Evolutionary conservation across 2,888 invertebrate genomes (phyloP).

Genomic region (Pristionchus japonicus): DNA sequence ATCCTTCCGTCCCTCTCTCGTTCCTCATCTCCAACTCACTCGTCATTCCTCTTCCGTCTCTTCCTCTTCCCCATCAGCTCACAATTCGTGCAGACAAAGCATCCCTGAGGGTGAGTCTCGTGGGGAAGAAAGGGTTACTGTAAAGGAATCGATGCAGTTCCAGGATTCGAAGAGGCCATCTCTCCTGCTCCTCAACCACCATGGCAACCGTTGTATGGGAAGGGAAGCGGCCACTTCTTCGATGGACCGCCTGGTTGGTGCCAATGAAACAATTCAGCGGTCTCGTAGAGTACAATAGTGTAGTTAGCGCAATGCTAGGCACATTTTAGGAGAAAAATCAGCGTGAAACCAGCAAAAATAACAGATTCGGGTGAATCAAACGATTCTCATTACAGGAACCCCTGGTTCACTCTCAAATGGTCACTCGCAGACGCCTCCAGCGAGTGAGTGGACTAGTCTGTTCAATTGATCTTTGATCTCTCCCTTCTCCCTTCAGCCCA

Average conservation of each 20-base stretch:
- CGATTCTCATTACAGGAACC: background rate
- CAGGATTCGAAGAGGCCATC: conserved; percentile 19
- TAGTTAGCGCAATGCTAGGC: background rate
- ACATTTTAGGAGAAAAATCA: background rate
- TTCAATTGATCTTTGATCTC: background rate
- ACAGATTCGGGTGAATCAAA: no score
- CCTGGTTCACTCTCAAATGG: conserved; percentile 8
- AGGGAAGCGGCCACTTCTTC: conserved; percentile 15
- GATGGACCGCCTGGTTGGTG: no score
- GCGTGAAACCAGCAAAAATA: no score
- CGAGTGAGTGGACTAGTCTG: background rate
- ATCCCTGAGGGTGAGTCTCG: conserved; percentile 39
- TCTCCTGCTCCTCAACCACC: background rate
- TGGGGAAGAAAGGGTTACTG: background rate
- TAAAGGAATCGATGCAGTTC: background rate
- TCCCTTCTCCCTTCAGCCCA: background rate
- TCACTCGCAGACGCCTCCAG: conserved; percentile 5
- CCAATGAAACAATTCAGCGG: background rate
- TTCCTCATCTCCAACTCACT: conserved; percentile 44
- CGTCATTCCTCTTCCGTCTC: conserved; percentile 46
- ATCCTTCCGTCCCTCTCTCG: conserved; percentile 6
- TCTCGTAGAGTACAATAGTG: background rate
- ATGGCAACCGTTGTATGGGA: background rate
- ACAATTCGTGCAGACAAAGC: conserved; percentile 24
- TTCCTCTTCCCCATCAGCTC: background rate